These are phyloP conservation scores for Rhagologus leucostigma DNA, from an alignment of 2,113 vertebrate genomes.

Conservation along the genomic window DNA sequence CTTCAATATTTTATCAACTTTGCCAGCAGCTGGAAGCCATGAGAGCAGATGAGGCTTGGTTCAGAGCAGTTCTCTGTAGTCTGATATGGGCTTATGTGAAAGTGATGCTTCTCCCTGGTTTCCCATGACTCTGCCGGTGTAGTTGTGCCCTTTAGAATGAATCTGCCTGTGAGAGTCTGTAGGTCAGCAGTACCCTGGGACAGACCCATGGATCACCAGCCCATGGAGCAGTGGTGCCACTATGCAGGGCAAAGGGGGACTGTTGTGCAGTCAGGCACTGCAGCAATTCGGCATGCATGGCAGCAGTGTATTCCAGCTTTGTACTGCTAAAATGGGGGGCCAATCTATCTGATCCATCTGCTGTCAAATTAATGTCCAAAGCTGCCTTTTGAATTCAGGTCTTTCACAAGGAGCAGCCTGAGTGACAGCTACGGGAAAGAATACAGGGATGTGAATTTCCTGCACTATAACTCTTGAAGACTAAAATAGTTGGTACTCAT, in stretches of 20 bases:
- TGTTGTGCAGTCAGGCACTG: background rate
- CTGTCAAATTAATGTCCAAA: slow-evolving; percentile 55
- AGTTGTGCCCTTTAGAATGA: background rate
- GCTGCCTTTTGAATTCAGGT: slow-evolving; percentile 47
- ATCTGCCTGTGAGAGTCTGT: background rate
- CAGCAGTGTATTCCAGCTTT: background rate
- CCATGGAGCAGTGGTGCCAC: background rate
- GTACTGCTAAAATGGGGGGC: background rate
- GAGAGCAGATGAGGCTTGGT: background rate
- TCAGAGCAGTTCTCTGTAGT: background rate
- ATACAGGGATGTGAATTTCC: slow-evolving; percentile 38
- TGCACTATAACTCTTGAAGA: slow-evolving; percentile 26
- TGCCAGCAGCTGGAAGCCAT: background rate
- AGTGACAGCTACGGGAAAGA: slow-evolving; percentile 35
- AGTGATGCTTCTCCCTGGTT: background rate
- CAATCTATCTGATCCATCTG: slow-evolving; percentile 26
- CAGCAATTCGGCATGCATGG: background rate
- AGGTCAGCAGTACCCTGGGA: background rate
- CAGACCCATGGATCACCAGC: background rate
- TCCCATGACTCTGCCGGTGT: background rate
- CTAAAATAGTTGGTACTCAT: slow-evolving; percentile 54
- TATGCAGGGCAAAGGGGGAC: background rate
- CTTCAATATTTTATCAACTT: background rate
- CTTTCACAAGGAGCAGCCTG: slow-evolving; percentile 24
- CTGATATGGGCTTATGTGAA: background rate